Conservation (phyloP, 1,140 invertebrate genomes). For the Octopus sinensis region DNA sequence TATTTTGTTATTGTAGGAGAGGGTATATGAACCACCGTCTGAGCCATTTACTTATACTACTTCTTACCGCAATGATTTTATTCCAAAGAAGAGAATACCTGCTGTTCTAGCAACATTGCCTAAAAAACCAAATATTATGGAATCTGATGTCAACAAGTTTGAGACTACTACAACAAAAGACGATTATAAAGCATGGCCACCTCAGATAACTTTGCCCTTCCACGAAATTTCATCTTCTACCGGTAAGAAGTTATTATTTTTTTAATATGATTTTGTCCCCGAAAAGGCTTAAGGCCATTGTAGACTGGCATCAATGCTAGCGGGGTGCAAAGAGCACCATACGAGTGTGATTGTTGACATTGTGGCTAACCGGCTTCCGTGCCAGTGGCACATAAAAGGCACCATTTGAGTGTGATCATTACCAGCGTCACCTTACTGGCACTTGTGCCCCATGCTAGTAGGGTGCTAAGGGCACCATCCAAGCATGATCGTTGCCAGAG, state of each 20-base stretch:
- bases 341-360: too few relatives aligned
- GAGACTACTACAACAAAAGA: conserved; percentile 47
- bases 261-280: too few relatives aligned
- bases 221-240: conserved; percentile 52
- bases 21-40: conserved; percentile 34
- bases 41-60: conserved; percentile 36
- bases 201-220: conserved; percentile 41
- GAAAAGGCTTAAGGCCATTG: too few relatives aligned
- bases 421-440: too few relatives aligned
- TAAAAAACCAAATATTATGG: conserved; percentile 23
- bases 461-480: too few relatives aligned
- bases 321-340: too few relatives aligned
- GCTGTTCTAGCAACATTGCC: conserved; percentile 20
- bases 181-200: conserved; percentile 46
- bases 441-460: too few relatives aligned
- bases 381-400: too few relatives aligned
- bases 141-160: conserved; percentile 40
- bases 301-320: too few relatives aligned
- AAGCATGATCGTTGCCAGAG: too few relatives aligned
- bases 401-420: too few relatives aligned
- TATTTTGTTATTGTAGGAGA: conserved; percentile 32
- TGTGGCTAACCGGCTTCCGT: too few relatives aligned
- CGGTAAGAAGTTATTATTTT: conserved; percentile 28
- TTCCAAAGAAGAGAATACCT: conserved; percentile 31
- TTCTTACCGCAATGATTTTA: conserved; percentile 44